Conservation (phyloP, 2,113 vertebrate species). For the Phaethon lepturus region DNA sequence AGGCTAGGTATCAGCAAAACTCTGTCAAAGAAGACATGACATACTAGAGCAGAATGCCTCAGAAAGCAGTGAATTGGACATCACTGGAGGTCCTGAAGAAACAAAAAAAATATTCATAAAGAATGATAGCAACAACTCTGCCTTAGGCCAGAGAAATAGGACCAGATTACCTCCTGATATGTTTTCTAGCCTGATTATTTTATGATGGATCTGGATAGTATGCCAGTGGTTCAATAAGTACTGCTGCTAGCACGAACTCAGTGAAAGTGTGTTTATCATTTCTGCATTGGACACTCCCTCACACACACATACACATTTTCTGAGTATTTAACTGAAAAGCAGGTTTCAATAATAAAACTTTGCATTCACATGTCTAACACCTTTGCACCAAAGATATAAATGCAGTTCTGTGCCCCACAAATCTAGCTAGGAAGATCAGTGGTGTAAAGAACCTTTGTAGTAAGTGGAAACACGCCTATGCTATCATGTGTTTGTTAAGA, state of each 20-base stretch:
- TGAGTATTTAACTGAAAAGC: background rate
- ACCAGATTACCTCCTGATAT: background rate
- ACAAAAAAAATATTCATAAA: background rate
- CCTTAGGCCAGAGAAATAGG: background rate
- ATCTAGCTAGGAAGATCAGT: background rate
- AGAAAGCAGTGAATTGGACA: background rate
- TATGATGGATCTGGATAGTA: background rate
- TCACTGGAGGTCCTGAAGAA: background rate
- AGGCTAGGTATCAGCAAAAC: background rate
- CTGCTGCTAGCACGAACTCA: background rate
- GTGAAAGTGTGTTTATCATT: background rate
- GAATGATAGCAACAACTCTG: background rate
- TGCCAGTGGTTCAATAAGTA: background rate
- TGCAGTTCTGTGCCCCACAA: background rate
- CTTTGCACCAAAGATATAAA: background rate
- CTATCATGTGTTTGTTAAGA: background rate
- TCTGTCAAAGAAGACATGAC: background rate
- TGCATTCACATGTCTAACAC: background rate
- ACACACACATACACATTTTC: background rate
- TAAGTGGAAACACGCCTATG: background rate
- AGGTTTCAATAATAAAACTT: background rate
- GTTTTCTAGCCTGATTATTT: background rate
- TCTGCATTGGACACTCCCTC: background rate
- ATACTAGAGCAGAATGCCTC: background rate
- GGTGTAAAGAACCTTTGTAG: background rate